Percentiles rank a stretch among this genome's conserved stretches.
Conservation (phyloP, 2,888 invertebrate genomes). For the Chymomyza amoena region DNA sequence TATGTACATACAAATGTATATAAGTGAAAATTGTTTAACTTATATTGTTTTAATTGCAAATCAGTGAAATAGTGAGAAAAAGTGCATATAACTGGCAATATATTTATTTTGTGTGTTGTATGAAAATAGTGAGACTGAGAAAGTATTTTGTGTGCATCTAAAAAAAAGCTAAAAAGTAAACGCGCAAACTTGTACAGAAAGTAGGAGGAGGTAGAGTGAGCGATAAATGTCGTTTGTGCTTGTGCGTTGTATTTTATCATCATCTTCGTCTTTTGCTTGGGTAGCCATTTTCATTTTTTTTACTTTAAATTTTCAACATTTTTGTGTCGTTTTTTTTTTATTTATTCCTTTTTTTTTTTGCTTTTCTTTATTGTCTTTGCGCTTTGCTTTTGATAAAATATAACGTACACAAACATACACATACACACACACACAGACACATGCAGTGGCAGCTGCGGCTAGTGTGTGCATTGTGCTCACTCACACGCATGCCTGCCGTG, state of each 20-base stretch:
- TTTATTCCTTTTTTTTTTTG: conserved; percentile 24
- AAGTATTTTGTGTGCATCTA: background rate
- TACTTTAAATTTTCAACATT: conserved; percentile 38
- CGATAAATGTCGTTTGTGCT: conserved; percentile 17
- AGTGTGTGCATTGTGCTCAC: conserved; percentile 42
- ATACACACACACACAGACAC: background rate
- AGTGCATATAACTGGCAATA: too few species aligned
- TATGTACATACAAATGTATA: conserved; percentile 3
- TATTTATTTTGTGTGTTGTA: background rate
- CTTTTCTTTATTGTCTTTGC: conserved; percentile 55
- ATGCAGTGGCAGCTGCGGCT: conserved; percentile 25
- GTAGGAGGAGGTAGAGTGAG: background rate
- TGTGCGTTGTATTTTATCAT: conserved; percentile 7
- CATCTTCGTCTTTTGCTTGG: conserved; percentile 24
- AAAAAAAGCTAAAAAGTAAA: background rate
- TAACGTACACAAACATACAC: conserved; percentile 33
- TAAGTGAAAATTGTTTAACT: background rate
- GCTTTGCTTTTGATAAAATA: conserved; percentile 67
- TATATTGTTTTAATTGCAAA: too few species aligned
- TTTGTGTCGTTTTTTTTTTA: conserved; percentile 19
- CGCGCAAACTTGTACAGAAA: too few species aligned
- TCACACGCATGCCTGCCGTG: conserved; percentile 43
- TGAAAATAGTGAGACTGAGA: background rate
- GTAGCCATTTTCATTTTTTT: conserved; percentile 73
- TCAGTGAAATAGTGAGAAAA: background rate